Evolutionary conservation across 1,140 invertebrate species (phyloP), one percentile per base, ranked within the genome.

Genomic region (Latrodectus geometricus): DNA sequence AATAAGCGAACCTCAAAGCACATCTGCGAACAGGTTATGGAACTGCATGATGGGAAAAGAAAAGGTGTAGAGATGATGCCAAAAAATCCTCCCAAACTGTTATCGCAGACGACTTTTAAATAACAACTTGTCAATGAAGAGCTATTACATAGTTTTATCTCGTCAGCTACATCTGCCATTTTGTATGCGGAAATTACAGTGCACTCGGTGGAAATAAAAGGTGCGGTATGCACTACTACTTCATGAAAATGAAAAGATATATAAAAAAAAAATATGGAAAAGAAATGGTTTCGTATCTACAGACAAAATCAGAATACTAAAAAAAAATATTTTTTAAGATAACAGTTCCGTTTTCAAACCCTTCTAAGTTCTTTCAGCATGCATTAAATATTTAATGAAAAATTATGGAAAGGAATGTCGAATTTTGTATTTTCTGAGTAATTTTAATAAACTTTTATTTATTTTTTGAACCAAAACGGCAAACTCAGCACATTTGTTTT

Each of bases 71-170:
- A 35, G 52, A 50, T 56, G 66, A 80, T 80, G 35, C 49, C 68
- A 35, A 17, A 68, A 80, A 80, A 70, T 70, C 78, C 78, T 68
- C 78, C 78, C 50, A 52, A 68, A 80, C 66, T 80, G 78, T 80
- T 80, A 80, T 80, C 78, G 49, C 66, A 52, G 48, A 23, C 48
- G 49, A 20, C 66, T 80, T 80, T 80, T 80, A 80, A 80, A 80
- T 80, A 80, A 80, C 78, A 80, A 70, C 78, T 69, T 80, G 78
- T 70, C 78, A 80, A 80, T 80, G 78, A 49, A 70, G 78, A 80
- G 15, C 66, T 80, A 80, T 80, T 70, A 80, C 20, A 20, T 20
- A 15, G 35, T 52, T 23, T 54, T 80, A 69, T 80, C 66, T 50
- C 66, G 50, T 50, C 54, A n/a, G 21, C 50, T 52, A 69, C 78